Percentiles rank a stretch among this genome's conserved stretches.
Evolutionary conservation across 1,140 invertebrate genomes (phyloP).

Genomic region (Phortica variegata): DNA sequence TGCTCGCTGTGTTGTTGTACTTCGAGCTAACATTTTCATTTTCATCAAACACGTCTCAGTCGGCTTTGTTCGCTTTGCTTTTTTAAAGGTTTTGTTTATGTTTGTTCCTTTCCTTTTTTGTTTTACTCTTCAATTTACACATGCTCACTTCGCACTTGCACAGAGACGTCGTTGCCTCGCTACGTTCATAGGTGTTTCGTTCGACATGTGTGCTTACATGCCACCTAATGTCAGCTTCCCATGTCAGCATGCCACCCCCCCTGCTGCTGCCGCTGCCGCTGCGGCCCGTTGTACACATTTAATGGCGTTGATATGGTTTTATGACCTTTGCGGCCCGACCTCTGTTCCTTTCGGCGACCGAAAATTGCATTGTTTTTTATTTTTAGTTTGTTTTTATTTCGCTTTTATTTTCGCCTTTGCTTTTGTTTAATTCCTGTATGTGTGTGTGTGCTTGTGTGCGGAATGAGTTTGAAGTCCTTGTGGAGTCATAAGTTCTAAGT

Average conservation of each 20-base stretch:
- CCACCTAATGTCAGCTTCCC: too few relatives aligned
- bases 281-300: slow-evolving; percentile 47
- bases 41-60: too few relatives aligned
- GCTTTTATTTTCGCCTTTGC: not conserved
- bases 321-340: slow-evolving; percentile 53
- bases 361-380: slow-evolving; percentile 50
- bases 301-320: slow-evolving; percentile 55
- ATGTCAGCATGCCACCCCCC: not conserved
- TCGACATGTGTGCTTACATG: too few relatives aligned
- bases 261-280: not conserved
- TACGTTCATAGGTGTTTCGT: too few relatives aligned
- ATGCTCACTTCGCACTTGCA: too few relatives aligned
- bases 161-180: too few relatives aligned
- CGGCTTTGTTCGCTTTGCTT: too few relatives aligned
- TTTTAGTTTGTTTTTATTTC: slow-evolving; percentile 18
- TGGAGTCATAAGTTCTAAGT: slow-evolving; percentile 49
- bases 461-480: slow-evolving; percentile 30
- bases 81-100: too few relatives aligned
- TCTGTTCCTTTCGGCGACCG: slow-evolving; percentile 48
- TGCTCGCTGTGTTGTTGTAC: too few relatives aligned
- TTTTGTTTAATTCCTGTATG: slow-evolving; percentile 11
- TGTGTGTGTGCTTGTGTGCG: slow-evolving; percentile 12
- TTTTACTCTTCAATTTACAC: too few relatives aligned
- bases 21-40: too few relatives aligned
- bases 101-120: too few relatives aligned